Evolutionary conservation across 2,113 vertebrate genomes (phyloP), one percentile per base, ranked within the genome.

Genomic region (Peromyscus maniculatus): DNA sequence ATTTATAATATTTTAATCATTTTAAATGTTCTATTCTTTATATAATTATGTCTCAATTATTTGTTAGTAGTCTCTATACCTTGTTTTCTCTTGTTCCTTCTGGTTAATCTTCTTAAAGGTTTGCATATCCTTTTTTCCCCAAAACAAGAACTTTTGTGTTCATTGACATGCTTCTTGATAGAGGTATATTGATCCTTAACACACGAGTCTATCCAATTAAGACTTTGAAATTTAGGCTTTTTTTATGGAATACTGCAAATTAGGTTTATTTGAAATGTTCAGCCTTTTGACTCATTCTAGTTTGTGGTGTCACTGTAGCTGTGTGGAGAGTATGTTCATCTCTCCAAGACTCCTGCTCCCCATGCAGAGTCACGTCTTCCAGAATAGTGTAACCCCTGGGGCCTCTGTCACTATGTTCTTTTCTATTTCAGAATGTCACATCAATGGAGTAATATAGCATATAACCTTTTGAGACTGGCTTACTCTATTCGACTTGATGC

Each of bases 381-480:
- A 46, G 39, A 67, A 43, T 46, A 67, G 16, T 87, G 16, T 67
- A 13, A 49, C 28, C 64, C 84, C 64, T 36, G 64, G 17, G 64
- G 17, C 43, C 10, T 49, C 67, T 67, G 31, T 78, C 52, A 82
- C n/a, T 59, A 57, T 91, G 62, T 91, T 79, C 49, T 64, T 96
- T n/a, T 86, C 84, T 67, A 67, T 49, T 87, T 87, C 43, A 67
- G 36, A 89, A 91, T 93, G 91, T 89, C 52, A 75, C 16, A 89
- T 71, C 69, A 91, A 67, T 93, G 59, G 24, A 89, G 74, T 82
- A 46, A 66, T 52, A 80, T 31, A 87, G 24, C n/a, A 52, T 55
- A 26, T 49, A 82, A 82, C 52, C 52, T 97, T 97, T 89, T 71
- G 59, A 89, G 21, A 82, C 2, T 89, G 83, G 66, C 43, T 91